Evolutionary conservation across 2,888 invertebrate species (phyloP), one percentile per base, ranked within the genome.

Genomic region (Shargacucullia verbasci): DNA sequence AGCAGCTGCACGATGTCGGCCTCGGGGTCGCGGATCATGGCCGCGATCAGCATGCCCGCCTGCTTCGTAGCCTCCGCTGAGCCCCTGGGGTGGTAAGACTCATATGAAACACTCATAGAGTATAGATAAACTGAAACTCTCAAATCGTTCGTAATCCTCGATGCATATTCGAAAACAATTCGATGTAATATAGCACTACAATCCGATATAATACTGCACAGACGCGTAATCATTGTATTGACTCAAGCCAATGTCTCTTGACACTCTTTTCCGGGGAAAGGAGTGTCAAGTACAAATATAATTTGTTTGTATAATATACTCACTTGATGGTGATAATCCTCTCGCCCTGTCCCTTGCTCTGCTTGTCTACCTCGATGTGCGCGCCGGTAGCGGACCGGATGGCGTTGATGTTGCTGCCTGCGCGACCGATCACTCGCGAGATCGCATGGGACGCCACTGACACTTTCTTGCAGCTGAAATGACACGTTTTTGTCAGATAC

Each of bases 351-450:
- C 98, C 97, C 92, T 98, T 98, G 85, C 97, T 97, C 92, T 99
- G 99, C 89, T 99, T 99, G 89, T 99, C 99, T 25, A 99, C 98
- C 91, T 99, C 99, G 84, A 99, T 99, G 86, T 99, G 98, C 5
- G 99, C 99, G 59, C 99, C 99, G 29, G 99, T 99, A 49, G 98
- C 97, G 56, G 98, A 98, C 59, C 99, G 95, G 85, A 99, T 99
- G 10, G 99, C 98, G 93, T 99, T 99, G 82, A 99, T 99, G 91
- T 99, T 99, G 92, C 97, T 98, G 45, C 99, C 99, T 29, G 98
- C 99, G 78, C 99, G 96, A 0, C 99, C 99, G 83, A 99, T 99
- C 48, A 99, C 99, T 53, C 99, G 96, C 59, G 99, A 99, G 64
- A 99, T 99, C 41, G 99, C 99, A 87, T 97, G 97, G 20, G 98